Percentiles rank a stretch among this genome's conserved stretches.
These are phyloP conservation scores for Columbina picui DNA, from an alignment of 2,113 vertebrate species.

Conservation along the genomic window DNA sequence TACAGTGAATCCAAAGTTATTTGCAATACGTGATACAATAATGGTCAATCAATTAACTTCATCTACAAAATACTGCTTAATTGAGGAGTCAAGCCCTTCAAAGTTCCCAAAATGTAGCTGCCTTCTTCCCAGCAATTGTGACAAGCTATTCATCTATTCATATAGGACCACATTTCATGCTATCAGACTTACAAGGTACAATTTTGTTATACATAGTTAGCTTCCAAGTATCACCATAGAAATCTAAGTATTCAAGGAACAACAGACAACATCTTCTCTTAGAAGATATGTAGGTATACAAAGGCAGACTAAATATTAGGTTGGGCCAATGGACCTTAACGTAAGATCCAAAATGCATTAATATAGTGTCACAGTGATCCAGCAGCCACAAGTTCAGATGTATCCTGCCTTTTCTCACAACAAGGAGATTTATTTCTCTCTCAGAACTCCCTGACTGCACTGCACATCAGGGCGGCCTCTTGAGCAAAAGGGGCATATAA, in stretches of 20 bases:
- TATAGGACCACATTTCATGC: accelerated
- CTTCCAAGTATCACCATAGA: background rate
- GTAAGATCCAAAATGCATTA: background rate
- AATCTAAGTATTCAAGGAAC: background rate
- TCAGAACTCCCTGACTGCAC: background rate
- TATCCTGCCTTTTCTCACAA: background rate
- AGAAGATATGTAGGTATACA: background rate
- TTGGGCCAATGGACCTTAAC: background rate
- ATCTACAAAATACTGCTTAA: background rate
- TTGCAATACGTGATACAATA: background rate
- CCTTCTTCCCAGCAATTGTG: background rate
- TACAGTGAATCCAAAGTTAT: background rate
- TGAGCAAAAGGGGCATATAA: background rate
- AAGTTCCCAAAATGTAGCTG: background rate
- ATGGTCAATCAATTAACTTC: background rate
- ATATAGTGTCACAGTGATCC: background rate
- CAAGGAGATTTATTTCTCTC: background rate
- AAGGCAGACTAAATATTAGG: background rate
- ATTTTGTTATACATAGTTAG: background rate
- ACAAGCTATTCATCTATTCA: background rate
- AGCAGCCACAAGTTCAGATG: background rate
- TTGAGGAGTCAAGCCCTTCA: background rate
- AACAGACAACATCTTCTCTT: background rate
- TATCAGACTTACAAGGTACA: background rate
- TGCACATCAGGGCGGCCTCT: too few relatives aligned